Evolutionary conservation across 2,888 invertebrate species (phyloP), one percentile per base, ranked within the genome.

Genomic region (Lasioglossum pauxillum): DNA sequence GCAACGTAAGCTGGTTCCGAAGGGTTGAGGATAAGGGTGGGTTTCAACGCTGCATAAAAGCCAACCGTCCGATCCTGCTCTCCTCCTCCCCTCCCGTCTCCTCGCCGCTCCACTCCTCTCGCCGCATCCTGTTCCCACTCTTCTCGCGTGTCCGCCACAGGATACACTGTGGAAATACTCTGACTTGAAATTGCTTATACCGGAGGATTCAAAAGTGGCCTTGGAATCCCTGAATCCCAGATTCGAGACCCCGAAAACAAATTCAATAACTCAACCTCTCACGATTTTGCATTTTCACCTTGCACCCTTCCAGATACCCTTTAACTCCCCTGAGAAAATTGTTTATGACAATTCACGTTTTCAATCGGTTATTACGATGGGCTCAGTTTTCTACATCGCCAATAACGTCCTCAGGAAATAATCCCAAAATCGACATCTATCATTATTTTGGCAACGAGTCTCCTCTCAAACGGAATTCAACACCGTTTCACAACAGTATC

Each of bases 141-240:
- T 78, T 74, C 72, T 84, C 77, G 76, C 75, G 82, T 88, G 83
- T 78, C 82, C 84, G 71, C 67, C 77, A 77, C 83, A 75, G 80
- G 75, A 85, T 71, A 84, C 74, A 53, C 79, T 67, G 78, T 75
- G 46, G 69, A 80, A 88, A 88, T 87, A 83, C 87, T 88, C 77
- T 75, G 80, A 86, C 88, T 88, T 87, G 82, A 88, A 86, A 88
- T 89, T 90, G 89, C 83, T 85, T 85, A 60, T 81, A 83, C 67
- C 73, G 67, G n/a, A 38, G 49, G 76, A n/a, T 74, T 41, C n/a
- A 38, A 38, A 71, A 71, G 38, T 71, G 5, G n/a, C 14, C 41
- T n/a, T 5, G 57, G 12, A 4, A 57, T 57, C 5, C 4, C 57
- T 12, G 31, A 31, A 64, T 31, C 7, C 31, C 3, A 8, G 19